These are phyloP conservation scores for Rhineura floridana DNA, from an alignment of 2,113 vertebrate species.

Conservation along the genomic window DNA sequence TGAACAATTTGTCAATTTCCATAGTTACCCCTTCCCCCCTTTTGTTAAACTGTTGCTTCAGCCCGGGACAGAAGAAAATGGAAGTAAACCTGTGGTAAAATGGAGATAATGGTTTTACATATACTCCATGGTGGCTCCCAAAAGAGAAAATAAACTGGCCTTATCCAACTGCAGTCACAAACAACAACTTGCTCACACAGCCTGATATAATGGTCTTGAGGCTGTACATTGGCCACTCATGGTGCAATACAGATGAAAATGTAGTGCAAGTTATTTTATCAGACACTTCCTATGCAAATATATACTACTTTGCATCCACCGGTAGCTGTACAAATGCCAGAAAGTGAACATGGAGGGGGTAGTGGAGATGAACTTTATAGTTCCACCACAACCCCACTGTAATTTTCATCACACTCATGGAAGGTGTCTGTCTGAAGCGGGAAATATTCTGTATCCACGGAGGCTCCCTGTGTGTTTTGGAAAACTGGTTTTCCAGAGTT, in stretches of 20 bases:
- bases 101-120: not conserved
- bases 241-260: not conserved
- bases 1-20: not conserved
- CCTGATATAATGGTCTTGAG: too few relatives aligned
- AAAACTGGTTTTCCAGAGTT: too few relatives aligned
- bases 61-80: not conserved
- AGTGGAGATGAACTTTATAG: too few relatives aligned
- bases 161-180: not conserved
- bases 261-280: not conserved
- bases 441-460: too few relatives aligned
- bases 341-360: too few relatives aligned
- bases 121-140: not conserved
- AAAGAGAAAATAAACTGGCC: too few relatives aligned
- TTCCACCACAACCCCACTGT: too few relatives aligned
- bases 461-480: too few relatives aligned
- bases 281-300: not conserved
- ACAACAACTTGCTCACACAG: not conserved
- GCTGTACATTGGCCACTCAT: not conserved
- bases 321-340: too few relatives aligned
- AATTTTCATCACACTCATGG: too few relatives aligned
- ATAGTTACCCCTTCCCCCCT: not conserved
- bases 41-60: not conserved
- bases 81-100: not conserved
- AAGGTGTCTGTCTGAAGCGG: too few relatives aligned
- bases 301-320: not conserved